Percentiles rank a stretch among this genome's conserved stretches.
Conservation (phyloP, 2,797 vertebrate species). For the Mallotus villosus region DNA sequence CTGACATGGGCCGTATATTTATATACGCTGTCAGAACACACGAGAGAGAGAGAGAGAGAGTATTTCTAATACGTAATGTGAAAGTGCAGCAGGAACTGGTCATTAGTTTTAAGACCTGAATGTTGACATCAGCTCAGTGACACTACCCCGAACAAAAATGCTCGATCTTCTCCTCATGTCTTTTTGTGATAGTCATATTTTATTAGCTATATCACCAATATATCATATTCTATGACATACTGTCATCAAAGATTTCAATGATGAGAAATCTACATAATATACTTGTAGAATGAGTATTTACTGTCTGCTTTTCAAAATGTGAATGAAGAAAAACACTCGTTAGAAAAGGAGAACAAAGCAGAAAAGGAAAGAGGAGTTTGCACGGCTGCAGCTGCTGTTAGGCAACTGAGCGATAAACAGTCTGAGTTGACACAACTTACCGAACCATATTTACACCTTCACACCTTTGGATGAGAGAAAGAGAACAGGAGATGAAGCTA, state of each 20-base stretch:
- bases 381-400: conserved; percentile 33
- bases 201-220: neutral
- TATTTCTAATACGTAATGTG: too few species aligned
- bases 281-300: too few species aligned
- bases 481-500: conserved; percentile 38
- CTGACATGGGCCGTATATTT: too few species aligned
- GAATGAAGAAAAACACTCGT: conserved; percentile 23
- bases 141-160: conserved; percentile 37
- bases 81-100: too few species aligned
- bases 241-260: neutral
- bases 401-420: conserved; percentile 25
- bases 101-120: too few species aligned
- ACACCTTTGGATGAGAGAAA: conserved; percentile 50
- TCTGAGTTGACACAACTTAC: conserved; percentile 71
- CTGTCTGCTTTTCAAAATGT: too few species aligned
- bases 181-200: too few species aligned
- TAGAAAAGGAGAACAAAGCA: conserved; percentile 40
- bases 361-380: conserved; percentile 70
- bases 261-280: too few species aligned
- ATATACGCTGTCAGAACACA: too few species aligned
- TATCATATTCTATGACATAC: neutral
- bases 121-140: too few species aligned
- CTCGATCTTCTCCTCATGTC: too few species aligned
- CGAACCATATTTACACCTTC: conserved; percentile 76
- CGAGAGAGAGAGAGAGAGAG: too few species aligned